phyloP scores from a whole-genome alignment of 2,113 vertebrate species.

The Agapornis roseicollis region DNA sequence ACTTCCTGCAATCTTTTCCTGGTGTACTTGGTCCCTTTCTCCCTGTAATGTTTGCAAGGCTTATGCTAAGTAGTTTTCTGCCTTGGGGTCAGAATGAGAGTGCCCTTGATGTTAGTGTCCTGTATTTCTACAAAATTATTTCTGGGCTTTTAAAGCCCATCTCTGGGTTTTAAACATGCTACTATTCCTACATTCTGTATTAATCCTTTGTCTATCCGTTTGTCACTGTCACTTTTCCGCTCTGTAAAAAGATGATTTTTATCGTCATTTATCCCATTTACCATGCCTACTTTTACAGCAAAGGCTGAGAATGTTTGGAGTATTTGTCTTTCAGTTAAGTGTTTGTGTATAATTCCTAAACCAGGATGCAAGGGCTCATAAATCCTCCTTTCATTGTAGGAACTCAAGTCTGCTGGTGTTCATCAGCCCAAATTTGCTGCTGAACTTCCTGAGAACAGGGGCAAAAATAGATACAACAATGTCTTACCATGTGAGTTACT shows the following conservation, averaged over 20 bases:
- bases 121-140: not conserved
- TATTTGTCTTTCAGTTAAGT: not conserved
- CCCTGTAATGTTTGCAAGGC: not conserved
- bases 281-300: not conserved
- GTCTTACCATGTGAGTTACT: conserved; percentile 92
- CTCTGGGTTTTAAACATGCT: not conserved
- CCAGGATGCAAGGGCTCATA: not conserved
- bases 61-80: not conserved
- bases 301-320: not conserved
- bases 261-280: not conserved
- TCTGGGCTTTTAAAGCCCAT: not conserved
- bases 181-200: not conserved
- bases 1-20: not conserved
- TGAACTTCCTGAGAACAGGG: conserved; percentile 84
- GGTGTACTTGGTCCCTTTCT: not conserved
- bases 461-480: conserved; percentile 96
- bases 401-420: conserved; percentile 85
- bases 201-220: not conserved
- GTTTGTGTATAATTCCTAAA: not conserved
- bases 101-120: not conserved
- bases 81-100: not conserved
- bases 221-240: not conserved
- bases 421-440: conserved; percentile 83
- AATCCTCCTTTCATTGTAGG: conserved; percentile 72
- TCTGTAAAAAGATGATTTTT: not conserved